Base-by-base conservation (phyloP, 2,797 vertebrate genomes). In the Melanotaenia maccullochi region DNA sequence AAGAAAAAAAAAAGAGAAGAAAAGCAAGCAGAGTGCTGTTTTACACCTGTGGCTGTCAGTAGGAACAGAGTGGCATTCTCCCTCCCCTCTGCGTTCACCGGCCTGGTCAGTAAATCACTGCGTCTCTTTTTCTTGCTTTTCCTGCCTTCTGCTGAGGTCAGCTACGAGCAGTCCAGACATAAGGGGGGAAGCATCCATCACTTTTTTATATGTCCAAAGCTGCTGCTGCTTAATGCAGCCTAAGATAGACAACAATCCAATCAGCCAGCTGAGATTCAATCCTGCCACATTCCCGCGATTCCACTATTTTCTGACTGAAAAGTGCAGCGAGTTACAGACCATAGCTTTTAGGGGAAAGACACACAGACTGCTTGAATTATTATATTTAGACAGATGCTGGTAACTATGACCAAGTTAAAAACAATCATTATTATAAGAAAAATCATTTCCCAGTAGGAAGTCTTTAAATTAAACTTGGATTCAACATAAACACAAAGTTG, bases 81-180 rank as follows among this genome's bases (percentile, higher is more conserved):
- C 73, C 76, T 78, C 75, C 52, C 30, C 51, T 65, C 70, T 36
- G 64, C 76, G 78, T 79, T 58, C 60, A 76, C 68, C 22, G 7
- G 69, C 33, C 66, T 20, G 55, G 64, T 82, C 82, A 71, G 73
- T 90, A 90, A 90, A 91, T 91, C 89, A 86, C 76, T 3, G 8
- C 30, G 67, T 75, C 56, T 64, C 25, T n/a, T 65, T 89, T 47
- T 93, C 90, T 90, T 90, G 85, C 93, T 90, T 93, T 92, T 89
- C 85, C 89, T 85, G 68, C 81, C 85, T 94, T 96, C 94, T 92
- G 96, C 94, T 61, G 38, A 96, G 93, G 94, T 97, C 96, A 96
- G 96, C 94, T 28, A 90, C 85, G 92, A 94, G 91, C 88, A 83
- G 93, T 94, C 93, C 94, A 86, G 91, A 95, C 93, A 82, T 85